Evolutionary conservation across 2,113 vertebrate species (phyloP).

Genomic region (Xiphophorus maculatus): DNA sequence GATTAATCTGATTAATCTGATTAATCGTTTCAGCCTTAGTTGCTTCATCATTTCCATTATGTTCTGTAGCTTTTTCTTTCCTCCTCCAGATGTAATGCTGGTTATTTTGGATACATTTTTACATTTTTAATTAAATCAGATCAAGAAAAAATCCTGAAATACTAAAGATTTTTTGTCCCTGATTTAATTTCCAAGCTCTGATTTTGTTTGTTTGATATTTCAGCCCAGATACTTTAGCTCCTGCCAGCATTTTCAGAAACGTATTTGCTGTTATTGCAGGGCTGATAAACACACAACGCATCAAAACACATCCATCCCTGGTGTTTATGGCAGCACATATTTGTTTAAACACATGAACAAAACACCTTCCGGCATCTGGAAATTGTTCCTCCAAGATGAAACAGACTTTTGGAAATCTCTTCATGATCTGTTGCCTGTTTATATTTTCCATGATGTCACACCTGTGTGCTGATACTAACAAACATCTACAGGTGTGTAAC

Average conservation of each 20-base stretch:
- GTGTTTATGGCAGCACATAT: not conserved
- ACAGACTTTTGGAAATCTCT: not conserved
- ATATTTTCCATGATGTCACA: not conserved
- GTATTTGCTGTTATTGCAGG: not conserved
- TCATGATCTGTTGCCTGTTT: not conserved
- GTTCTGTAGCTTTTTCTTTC: no score
- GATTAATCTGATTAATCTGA: no score
- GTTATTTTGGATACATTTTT: no score
- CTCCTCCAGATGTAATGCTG: no score
- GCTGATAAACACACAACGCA: no score
- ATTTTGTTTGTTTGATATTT: not conserved
- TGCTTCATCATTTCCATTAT: no score
- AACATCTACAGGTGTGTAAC: no score
- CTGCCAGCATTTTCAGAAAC: not conserved
- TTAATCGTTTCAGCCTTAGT: no score
- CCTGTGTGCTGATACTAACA: not conserved
- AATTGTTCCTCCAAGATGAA: not conserved
- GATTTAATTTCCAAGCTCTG: no score
- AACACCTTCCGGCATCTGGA: not conserved
- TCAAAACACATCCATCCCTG: not conserved
- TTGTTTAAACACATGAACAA: not conserved
- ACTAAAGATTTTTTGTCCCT: no score
- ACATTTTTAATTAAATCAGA: no score
- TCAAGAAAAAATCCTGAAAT: no score
- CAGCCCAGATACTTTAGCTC: not conserved